Base-by-base conservation (phyloP, 2,888 invertebrate genomes). In the Tinea pellionella region DNA sequence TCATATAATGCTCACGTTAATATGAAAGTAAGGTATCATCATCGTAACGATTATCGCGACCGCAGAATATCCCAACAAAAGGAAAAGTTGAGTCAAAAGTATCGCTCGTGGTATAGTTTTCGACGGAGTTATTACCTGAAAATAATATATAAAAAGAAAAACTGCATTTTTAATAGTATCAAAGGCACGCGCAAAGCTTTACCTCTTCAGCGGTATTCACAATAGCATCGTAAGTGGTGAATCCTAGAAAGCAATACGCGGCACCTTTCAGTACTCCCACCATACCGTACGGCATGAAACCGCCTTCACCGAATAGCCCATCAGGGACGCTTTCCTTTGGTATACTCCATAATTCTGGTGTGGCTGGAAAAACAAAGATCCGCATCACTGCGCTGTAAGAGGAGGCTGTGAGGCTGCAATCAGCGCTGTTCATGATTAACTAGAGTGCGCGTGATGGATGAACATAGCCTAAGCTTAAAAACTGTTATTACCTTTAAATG, bases 191-290 rank as follows among this genome's bases (percentile, higher is more conserved):
- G n/a, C n/a, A n/a, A n/a, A n/a, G n/a, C n/a, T n/a, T 63, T 16
- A 96, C 97, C 88, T 98, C 98, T 79, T 98, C 98, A 0, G 93
- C 94, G 0, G 94, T 92, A 0, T 93, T 92, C 11, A 93, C 94
- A 37, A 95, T 93, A 63, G 92, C 91, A 73, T 98, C 98, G 74
- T 98, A 98, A 0, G 98, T 98, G 6, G 97, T 95, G 73, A 97
- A 98, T 1, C 95, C 96, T 73, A 94, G 97, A 78, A 94, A 94
- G 70, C 94, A 95, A 60, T 93, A 92, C 0, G 95, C 95, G 0
- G 95, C 90, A 0, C 96, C 96, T 12, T 90, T 88, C 74, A 96
- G 88, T 1, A 93, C 91, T 0, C 96, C 98, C 59, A 90, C 88
- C 62, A 94, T 85, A 0, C 97, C 97, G 75, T 92, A 97, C 0